These are phyloP conservation scores for Halichoeres trimaculatus DNA, from an alignment of 2,113 vertebrate species.

Conservation along the genomic window DNA sequence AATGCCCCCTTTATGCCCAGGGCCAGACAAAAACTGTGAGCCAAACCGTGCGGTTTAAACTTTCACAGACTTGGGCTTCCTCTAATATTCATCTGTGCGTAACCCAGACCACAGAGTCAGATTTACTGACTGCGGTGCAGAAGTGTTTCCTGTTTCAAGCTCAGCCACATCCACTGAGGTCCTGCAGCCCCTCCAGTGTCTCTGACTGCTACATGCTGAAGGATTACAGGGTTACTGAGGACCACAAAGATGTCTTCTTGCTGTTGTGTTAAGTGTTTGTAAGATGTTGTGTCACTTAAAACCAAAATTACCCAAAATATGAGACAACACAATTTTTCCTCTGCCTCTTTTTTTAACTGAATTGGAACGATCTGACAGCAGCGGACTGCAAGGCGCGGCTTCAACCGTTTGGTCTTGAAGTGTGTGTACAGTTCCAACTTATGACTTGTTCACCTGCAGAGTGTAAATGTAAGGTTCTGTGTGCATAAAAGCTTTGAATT, in stretches of 20 bases:
- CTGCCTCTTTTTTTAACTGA: no score
- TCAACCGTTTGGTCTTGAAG: no score
- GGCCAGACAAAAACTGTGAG: slow-evolving; percentile 55
- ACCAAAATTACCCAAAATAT: no score
- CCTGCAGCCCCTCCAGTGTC: slow-evolving; percentile 47
- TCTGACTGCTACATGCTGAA: slow-evolving; percentile 31
- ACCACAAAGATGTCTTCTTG: not conserved
- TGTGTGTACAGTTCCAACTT: no score
- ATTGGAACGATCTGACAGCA: no score
- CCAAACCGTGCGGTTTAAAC: slow-evolving; percentile 67
- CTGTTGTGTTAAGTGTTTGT: no score
- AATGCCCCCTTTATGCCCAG: slow-evolving; percentile 58
- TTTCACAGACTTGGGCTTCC: slow-evolving; percentile 73
- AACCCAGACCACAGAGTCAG: slow-evolving; percentile 74
- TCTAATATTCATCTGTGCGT: slow-evolving; percentile 70
- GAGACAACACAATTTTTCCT: no score
- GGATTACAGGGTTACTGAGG: slow-evolving; percentile 3
- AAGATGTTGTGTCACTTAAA: no score
- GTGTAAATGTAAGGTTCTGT: no score
- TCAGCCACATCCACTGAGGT: slow-evolving; percentile 77
- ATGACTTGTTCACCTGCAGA: no score
- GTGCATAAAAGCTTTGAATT: no score
- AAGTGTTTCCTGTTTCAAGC: slow-evolving; percentile 80
- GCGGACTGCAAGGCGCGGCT: no score
- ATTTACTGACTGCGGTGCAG: slow-evolving; percentile 76